Base-by-base conservation (phyloP, 2,888 invertebrate species). In the Achlya flavicornis region DNA sequence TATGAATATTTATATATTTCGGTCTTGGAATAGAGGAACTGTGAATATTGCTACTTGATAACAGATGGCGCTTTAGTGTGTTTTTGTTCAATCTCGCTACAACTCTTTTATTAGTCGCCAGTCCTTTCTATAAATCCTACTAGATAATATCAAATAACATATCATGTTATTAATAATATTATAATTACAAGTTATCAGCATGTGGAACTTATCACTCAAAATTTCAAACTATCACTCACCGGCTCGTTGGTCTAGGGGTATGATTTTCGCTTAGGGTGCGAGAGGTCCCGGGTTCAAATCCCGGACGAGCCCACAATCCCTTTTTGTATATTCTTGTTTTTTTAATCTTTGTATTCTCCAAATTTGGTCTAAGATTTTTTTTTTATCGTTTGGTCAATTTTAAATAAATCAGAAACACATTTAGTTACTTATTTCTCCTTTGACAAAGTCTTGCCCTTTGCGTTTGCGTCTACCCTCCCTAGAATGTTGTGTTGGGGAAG, bases 171-270 rank as follows among this genome's bases (percentile, higher is more conserved):
- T 26, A 26, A 2, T 26, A 26, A 26, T 1, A 35, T 35, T 0
- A 35, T 35, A 35, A 35, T 35, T 35, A 35, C 7, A 35, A 35
- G 35, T 35, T 35, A 35, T 6, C 35, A 6, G 5, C 14, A 3
- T 58, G 41, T 26, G 1, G 14, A n/a, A 35, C 14, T n/a, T n/a
- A 32, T 61, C n/a, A n/a, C 57, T 32, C 32, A 57, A 38, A 53
- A 75, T 86, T 87, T 86, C 65, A 3, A 0, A 0, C 0, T 0
- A 0, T 0, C 0, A 0, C 0, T 3, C 14, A 71, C 67, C 71
- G 93, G 93, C 93, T 93, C 93, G 93, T 94, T 94, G 94, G 94
- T 94, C 94, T 93, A 94, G 94, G 92, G 93, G 93, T 94, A 94
- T 94, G 93, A 93, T 94, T 93, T 89, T 93, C 94, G 93, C 93